phyloP scores from a whole-genome alignment of 2,797 vertebrate genomes.

The Thalassophryne amazonica region DNA sequence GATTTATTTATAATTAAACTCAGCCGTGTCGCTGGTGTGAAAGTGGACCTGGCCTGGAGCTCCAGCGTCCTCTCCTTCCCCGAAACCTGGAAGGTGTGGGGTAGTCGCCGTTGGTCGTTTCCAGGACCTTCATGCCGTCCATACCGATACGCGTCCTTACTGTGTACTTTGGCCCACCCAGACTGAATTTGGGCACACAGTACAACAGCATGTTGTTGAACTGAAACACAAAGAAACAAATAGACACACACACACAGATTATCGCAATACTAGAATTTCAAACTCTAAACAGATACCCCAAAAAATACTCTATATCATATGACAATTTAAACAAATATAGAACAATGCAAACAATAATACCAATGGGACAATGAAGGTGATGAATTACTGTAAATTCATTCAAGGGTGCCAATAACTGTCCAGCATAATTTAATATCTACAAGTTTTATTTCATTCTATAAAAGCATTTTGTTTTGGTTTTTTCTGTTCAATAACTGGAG shows the following conservation, averaged over 20 bases:
- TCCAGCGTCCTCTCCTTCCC: slow-evolving; percentile 87
- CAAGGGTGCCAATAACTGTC: too few relatives aligned
- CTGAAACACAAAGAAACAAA: slow-evolving; percentile 53
- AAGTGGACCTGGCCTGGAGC: slow-evolving; percentile 82
- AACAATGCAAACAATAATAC: too few relatives aligned
- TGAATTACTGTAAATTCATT: too few relatives aligned
- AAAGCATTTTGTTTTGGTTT: too few relatives aligned
- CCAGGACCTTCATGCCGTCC: slow-evolving; percentile 84
- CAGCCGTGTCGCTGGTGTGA: too few relatives aligned
- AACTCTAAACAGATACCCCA: too few relatives aligned
- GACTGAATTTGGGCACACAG: slow-evolving; percentile 86
- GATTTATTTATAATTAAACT: neutral
- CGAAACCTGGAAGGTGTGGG: slow-evolving; percentile 86
- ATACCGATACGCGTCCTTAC: slow-evolving; percentile 83
- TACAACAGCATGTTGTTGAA: slow-evolving; percentile 93
- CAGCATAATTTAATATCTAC: too few relatives aligned
- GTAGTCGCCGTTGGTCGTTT: slow-evolving; percentile 77
- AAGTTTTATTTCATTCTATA: too few relatives aligned
- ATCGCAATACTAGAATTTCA: neutral
- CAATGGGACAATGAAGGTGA: too few relatives aligned
- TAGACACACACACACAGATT: neutral
- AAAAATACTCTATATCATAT: too few relatives aligned
- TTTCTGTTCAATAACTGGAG: too few relatives aligned
- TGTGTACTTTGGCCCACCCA: slow-evolving; percentile 84
- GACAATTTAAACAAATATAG: too few relatives aligned